Evolutionary conservation across 2,797 vertebrate species (phyloP), one percentile per base, ranked within the genome.

Genomic region (Danio choprae): DNA sequence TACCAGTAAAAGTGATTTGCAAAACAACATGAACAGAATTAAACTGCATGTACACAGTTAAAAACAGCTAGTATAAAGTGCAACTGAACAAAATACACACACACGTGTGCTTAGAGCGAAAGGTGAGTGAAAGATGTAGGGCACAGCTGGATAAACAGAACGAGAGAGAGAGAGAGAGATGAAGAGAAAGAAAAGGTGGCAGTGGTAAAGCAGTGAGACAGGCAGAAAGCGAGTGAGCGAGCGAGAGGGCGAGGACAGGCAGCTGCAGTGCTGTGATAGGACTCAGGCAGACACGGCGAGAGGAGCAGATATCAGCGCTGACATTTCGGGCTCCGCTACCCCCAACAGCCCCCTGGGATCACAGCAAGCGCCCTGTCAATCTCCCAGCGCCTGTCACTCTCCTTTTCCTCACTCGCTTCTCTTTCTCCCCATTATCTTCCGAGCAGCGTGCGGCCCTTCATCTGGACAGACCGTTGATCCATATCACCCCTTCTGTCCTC

Each of bases 291-390:
- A 83, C 81, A 84, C 81, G 48, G 4, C 73, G 84, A 89, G 90
- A 88, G 58, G 87, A 88, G 87, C 87, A 87, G 92, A 91, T 94
- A 93, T 93, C 88, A 85, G 77, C 79, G 29, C 91, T 95, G 96
- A 95, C 95, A 96, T 96, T 96, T 96, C 92, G 90, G 89, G 92
- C 93, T 94, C 89, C 80, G 83, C 87, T 85, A 89, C 90, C 89
- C 89, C 87, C 87, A 90, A 87, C 80, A 44, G 84, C 88, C 89
- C 89, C 94, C 93, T 88, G 86, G 93, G 95, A 96, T 87, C 68
- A 70, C 22, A 84, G 29, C 36, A 59, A 67, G 90, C 89, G 88
- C 92, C 48, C 92, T 94, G 96, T 95, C 95, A 91, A 90, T 92
- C 92, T 92, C 83, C 75, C 86, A 91, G 89, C 86, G 72, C 87